A percentile compares a stretch with the other conserved stretches of the same genome.
Conservation (phyloP, 2,888 invertebrate species). For the Lacanobia wlatinum region DNA sequence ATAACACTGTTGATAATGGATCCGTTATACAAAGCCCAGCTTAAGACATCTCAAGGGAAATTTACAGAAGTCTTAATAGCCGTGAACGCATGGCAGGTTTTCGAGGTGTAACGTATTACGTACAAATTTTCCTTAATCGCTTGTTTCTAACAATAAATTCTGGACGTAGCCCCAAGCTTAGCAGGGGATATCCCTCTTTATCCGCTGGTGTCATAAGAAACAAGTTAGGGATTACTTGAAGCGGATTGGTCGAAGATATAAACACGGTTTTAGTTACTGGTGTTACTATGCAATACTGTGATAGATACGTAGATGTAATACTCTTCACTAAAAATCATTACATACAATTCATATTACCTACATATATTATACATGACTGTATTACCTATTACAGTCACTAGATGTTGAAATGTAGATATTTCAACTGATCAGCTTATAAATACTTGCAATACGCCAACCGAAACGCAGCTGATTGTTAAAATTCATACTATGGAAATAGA, state of each 20-base stretch:
- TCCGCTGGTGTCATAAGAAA: conserved; percentile 57
- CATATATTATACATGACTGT: no score
- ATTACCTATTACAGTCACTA: no score
- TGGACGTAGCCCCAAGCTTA: conserved; percentile 48
- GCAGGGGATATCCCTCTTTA: conserved; percentile 44
- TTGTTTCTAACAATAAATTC: conserved; percentile 54
- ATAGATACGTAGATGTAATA: not conserved
- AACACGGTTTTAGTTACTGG: conserved; percentile 10
- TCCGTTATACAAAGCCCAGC: conserved; percentile 29
- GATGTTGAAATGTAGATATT: no score
- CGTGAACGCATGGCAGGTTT: conserved; percentile 53
- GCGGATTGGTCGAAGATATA: conserved; percentile 38
- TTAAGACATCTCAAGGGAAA: conserved; percentile 53
- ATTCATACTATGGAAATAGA: no score
- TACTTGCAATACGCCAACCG: not conserved
- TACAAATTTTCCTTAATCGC: conserved; percentile 63
- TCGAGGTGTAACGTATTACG: conserved; percentile 47
- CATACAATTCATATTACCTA: no score
- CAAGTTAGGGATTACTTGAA: conserved; percentile 57
- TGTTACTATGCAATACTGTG: not conserved
- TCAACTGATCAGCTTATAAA: no score
- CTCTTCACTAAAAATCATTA: no score
- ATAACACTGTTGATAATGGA: conserved; percentile 23
- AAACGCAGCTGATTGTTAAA: not conserved
- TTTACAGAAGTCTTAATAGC: conserved; percentile 54